Evolutionary conservation across 2,888 invertebrate genomes (phyloP).

Genomic region (Xanthorhoe spadicearia): DNA sequence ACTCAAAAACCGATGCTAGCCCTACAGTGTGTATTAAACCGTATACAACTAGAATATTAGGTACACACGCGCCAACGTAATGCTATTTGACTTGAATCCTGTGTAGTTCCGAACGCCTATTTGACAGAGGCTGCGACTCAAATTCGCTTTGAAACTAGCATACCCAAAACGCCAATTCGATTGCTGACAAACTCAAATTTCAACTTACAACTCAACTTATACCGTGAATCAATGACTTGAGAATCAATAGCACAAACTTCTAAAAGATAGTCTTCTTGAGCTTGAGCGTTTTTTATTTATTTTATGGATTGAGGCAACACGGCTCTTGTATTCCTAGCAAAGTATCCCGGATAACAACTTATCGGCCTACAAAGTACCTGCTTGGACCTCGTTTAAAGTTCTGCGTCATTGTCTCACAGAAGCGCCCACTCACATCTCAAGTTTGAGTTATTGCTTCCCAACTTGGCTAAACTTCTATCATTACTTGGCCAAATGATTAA

Average conservation of each 20-base stretch:
- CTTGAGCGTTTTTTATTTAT: no score
- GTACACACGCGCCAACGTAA: background rate
- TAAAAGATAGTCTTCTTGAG: no score
- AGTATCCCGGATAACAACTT: background rate
- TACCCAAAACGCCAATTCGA: background rate
- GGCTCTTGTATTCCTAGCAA: background rate
- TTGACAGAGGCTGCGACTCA: background rate
- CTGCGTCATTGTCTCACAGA: conserved; percentile 20
- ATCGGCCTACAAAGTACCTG: conserved; percentile 8
- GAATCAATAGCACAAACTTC: no score
- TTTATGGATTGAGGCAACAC: no score
- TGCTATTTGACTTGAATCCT: no score
- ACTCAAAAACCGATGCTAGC: no score
- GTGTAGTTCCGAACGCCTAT: no score
- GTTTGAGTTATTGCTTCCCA: conserved; percentile 26
- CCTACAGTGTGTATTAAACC: background rate
- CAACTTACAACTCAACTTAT: no score
- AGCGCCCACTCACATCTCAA: conserved; percentile 18
- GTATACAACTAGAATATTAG: background rate
- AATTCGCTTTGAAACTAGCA: background rate
- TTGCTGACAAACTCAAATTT: background rate
- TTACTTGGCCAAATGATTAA: conserved; percentile 18
- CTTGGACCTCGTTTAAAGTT: conserved; percentile 24
- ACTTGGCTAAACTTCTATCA: conserved; percentile 22
- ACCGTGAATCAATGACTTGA: background rate